Percentiles rank a stretch among this genome's conserved stretches.
These are phyloP conservation scores for Melanerpes formicivorus DNA, from an alignment of 2,113 vertebrate species.

Conservation along the genomic window DNA sequence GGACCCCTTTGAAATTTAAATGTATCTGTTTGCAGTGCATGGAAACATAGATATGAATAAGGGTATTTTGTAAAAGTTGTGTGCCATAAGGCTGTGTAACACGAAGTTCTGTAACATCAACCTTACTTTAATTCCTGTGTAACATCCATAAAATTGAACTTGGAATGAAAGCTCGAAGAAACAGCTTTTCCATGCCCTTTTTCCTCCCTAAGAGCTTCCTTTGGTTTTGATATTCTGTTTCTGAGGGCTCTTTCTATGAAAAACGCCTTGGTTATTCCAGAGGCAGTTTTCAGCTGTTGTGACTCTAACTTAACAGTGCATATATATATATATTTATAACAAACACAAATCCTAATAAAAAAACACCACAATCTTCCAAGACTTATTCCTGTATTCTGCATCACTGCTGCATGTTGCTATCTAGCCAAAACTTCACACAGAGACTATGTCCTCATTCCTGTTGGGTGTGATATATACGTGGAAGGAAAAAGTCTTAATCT, in stretches of 20 bases:
- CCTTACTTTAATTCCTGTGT: background rate
- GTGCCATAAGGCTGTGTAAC: background rate
- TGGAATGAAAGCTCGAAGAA: background rate
- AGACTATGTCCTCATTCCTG: background rate
- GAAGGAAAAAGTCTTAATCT: background rate
- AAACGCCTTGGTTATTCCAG: background rate
- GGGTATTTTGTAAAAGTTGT: background rate
- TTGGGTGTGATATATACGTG: background rate
- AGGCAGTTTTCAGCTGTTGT: background rate
- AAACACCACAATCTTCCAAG: background rate
- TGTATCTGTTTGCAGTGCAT: background rate
- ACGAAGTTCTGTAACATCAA: background rate
- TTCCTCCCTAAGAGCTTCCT: background rate
- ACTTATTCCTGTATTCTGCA: background rate
- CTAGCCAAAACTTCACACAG: background rate
- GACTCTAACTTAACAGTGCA: background rate
- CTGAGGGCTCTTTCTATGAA: background rate
- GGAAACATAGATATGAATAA: background rate
- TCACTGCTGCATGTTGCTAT: background rate
- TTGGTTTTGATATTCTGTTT: background rate
- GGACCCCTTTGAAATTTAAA: background rate
- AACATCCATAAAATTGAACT: conserved; percentile 15
- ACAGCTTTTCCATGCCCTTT: background rate
- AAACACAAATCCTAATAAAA: background rate
- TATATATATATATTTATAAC: too few relatives aligned